phyloP scores from a whole-genome alignment of 2,888 invertebrate species.

The Carabus problematicus region DNA sequence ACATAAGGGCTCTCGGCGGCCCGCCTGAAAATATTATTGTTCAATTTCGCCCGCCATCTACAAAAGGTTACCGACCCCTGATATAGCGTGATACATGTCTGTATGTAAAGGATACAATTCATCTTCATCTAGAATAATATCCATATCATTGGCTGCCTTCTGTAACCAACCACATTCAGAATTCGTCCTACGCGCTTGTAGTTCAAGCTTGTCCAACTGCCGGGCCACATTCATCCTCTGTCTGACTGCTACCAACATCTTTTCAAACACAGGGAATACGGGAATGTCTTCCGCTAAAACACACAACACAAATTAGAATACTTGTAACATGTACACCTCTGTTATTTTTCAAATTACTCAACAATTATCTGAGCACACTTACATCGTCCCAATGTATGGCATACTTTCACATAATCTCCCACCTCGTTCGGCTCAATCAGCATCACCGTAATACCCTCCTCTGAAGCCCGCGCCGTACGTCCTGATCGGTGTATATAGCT shows the following conservation, averaged over 20 bases:
- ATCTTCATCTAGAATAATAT: slow-evolving; percentile 86
- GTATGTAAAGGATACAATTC: slow-evolving; percentile 49
- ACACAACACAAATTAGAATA: slow-evolving; percentile 13
- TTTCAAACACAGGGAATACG: slow-evolving; percentile 77
- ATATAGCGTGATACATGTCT: background rate
- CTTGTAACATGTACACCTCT: too few species aligned
- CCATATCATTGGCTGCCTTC: slow-evolving; percentile 87
- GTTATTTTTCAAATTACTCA: too few species aligned
- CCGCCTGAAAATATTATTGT: too few species aligned
- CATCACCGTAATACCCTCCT: slow-evolving; percentile 89
- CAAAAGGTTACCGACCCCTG: too few species aligned
- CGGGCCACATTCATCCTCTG: slow-evolving; percentile 79
- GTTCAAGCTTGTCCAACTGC: slow-evolving; percentile 79
- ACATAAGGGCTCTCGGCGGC: too few species aligned
- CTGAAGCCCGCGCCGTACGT: slow-evolving; percentile 89
- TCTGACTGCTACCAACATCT: slow-evolving; percentile 69
- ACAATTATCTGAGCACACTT: too few species aligned
- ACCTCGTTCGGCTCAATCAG: slow-evolving; percentile 90
- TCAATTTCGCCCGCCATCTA: too few species aligned
- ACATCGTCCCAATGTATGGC: slow-evolving; percentile 86
- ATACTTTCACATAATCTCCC: slow-evolving; percentile 78
- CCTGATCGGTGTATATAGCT: slow-evolving; percentile 97
- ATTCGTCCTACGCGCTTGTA: slow-evolving; percentile 68
- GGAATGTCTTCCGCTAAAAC: slow-evolving; percentile 82
- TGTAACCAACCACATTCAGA: slow-evolving; percentile 85